Percentiles rank a stretch among this genome's conserved stretches.
phyloP scores from a whole-genome alignment of 2,113 vertebrate genomes.

The Psephotus haematonotus region DNA sequence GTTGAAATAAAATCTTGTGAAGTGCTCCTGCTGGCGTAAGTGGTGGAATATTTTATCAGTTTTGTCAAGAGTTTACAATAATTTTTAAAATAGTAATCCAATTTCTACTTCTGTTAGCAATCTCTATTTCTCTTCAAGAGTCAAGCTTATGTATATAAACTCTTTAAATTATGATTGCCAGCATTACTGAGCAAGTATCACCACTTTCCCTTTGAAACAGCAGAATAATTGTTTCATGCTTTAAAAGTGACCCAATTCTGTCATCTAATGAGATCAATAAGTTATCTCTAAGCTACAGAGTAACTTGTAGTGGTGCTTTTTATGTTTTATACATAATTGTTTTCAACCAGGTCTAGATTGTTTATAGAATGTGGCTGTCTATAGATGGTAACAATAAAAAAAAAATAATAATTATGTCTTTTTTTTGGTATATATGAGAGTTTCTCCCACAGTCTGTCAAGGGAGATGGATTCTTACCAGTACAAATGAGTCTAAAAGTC shows the following conservation, averaged over 20 bases:
- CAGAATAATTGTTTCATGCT: not conserved
- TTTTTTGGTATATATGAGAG: not conserved
- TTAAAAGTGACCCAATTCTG: not conserved
- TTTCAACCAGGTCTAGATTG: not conserved
- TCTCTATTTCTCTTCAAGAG: not conserved
- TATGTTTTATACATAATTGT: not conserved
- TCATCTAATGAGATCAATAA: not conserved
- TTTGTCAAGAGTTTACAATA: not conserved
- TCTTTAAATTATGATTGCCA: not conserved
- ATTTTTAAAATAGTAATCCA: not conserved
- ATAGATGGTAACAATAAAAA: not conserved
- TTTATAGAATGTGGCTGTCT: not conserved
- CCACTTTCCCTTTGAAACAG: not conserved
- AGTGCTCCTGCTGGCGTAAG: not conserved
- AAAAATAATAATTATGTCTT: not conserved
- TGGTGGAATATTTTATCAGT: not conserved
- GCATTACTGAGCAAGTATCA: not conserved
- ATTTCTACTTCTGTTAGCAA: not conserved
- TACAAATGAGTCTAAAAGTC: not conserved
- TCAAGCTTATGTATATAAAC: not conserved
- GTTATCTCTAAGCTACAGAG: not conserved
- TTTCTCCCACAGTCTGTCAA: not conserved
- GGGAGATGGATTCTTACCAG: not conserved
- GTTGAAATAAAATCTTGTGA: not conserved
- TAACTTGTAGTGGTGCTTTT: not conserved